Evolutionary conservation across 2,888 invertebrate genomes (phyloP), one percentile per base, ranked within the genome.

Genomic region (Drosophila subquinaria): DNA sequence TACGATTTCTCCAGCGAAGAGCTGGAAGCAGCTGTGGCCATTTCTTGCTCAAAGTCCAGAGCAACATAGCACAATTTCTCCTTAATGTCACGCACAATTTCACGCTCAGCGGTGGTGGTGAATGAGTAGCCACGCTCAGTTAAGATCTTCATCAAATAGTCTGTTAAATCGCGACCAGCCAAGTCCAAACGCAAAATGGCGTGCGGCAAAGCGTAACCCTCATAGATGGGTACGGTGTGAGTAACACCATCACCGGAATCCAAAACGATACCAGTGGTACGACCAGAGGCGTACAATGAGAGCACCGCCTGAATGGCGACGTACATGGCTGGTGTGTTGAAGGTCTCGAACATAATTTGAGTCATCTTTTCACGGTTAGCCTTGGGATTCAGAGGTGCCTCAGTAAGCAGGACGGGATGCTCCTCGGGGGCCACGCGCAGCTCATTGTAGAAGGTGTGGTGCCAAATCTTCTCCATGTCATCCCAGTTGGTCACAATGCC

Each of bases 381-480:
- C 93, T 97, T 97, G 79, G 97, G 97, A 94, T 97, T 97, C 90
- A 97, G 94, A 74, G 97, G 97, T 55, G 97, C 97, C 93, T 97
- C 97, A 52, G 97, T 97, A 89, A 97, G 94, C 83, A 97, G 95
- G 47, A 97, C 97, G 60, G 97, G 97, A 93, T 97, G 97, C 92
- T 97, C 97, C 93, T 97, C 98, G 69, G 98, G 98, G 66, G 98
- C 98, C 55, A 98, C 98, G 93, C 98, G 96, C 92, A 99, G 95
- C 94, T 98, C 98, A 93, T 98, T 98, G 96, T 98, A 98, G 95
- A 98, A 98, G 92, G 98, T 98, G 95, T 98, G 98, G 93, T 98
- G 98, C 98, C 98, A 98, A 94, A 98, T 98, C 94, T 98, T 98
- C 94, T 98, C 98, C 98, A 98, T 98, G 92, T 98, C 98, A 91